A percentile compares a stretch with the other conserved stretches of the same genome.
Conservation (phyloP, 2,888 invertebrate species). For the Drosophila mulleri region DNA sequence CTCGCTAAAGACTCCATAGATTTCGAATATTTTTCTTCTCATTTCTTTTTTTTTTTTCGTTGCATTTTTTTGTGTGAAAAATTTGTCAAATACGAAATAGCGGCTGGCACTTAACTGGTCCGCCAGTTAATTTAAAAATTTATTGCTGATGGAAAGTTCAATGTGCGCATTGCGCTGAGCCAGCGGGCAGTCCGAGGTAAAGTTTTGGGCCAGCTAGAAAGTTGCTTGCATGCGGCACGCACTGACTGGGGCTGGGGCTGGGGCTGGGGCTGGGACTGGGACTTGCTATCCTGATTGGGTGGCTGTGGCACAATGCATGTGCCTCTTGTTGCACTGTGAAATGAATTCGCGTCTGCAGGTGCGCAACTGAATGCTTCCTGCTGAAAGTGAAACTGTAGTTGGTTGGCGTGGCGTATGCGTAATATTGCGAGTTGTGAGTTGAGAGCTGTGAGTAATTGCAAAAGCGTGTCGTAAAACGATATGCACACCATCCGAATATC, state of each 20-base stretch:
- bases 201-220: conserved; percentile 74
- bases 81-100: conserved; percentile 73
- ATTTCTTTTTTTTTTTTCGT: neutral
- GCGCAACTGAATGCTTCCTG: conserved; percentile 69
- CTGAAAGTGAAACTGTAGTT: conserved; percentile 60
- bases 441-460: conserved; percentile 74
- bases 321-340: conserved; percentile 26
- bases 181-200: conserved; percentile 12
- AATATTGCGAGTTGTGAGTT: conserved; percentile 59
- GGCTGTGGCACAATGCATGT: conserved; percentile 38
- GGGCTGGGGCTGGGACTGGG: conserved; percentile 22
- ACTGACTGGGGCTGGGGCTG: conserved; percentile 29
- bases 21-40: conserved; percentile 15
- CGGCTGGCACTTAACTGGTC: conserved; percentile 67
- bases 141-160: conserved; percentile 67
- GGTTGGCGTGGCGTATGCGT: conserved; percentile 66
- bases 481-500: conserved; percentile 34
- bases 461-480: conserved; percentile 70
- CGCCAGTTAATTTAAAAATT: conserved; percentile 56
- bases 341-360: conserved; percentile 60
- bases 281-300: conserved; percentile 74
- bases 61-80: conserved; percentile 18
- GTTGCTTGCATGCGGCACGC: conserved; percentile 74
- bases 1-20: conserved; percentile 8
- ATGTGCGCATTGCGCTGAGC: conserved; percentile 63